Conservation (phyloP, 2,797 vertebrate species). For the Zonotrichia albicollis region DNA sequence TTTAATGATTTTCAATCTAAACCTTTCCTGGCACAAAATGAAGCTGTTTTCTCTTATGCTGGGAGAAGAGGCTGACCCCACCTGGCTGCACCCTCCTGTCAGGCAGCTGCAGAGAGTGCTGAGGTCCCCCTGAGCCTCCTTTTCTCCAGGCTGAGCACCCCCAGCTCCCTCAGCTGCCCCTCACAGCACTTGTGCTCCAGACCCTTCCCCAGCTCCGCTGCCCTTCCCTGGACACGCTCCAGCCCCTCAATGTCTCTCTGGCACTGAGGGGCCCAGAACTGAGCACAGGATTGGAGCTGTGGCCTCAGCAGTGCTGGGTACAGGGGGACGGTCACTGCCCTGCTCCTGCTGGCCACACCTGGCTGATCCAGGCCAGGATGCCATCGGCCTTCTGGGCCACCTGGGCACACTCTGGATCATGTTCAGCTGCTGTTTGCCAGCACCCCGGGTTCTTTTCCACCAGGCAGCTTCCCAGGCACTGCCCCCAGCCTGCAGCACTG, state of each 20-base stretch:
- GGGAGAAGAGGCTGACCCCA: background rate
- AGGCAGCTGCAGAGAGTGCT: accelerated
- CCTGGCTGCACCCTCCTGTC: background rate
- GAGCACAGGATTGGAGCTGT: background rate
- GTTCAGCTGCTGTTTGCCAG: accelerated
- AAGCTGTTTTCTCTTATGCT: background rate
- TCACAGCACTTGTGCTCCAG: background rate
- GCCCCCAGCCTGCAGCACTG: accelerated
- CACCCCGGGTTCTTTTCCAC: background rate
- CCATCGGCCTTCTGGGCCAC: background rate
- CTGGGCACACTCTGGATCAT: accelerated
- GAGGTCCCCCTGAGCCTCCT: accelerated
- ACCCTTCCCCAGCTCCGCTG: background rate
- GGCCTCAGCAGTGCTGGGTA: no score
- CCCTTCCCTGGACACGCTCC: background rate
- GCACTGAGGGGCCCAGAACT: background rate
- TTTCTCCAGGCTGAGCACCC: background rate
- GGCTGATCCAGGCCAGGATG: background rate
- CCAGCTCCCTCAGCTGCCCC: background rate
- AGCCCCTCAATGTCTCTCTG: background rate
- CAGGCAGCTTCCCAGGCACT: accelerated
- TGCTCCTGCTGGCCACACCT: background rate
- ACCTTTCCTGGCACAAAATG: background rate
- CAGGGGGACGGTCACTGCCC: background rate
- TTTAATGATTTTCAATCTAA: background rate